Conservation (phyloP, 2,113 vertebrate species). For the Micronycteris hirsuta region DNA sequence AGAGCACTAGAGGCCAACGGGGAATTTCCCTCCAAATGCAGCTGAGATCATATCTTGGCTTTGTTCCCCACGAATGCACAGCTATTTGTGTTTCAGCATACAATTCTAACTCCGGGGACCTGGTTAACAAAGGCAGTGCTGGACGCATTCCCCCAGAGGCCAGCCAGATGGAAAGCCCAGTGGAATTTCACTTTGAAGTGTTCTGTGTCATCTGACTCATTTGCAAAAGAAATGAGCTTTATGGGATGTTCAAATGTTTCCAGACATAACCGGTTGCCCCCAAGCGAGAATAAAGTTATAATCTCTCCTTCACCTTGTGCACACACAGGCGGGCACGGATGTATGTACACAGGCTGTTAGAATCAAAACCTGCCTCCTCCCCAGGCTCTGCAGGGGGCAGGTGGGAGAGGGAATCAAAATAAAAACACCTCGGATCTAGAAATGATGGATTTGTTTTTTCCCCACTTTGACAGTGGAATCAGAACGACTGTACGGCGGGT, state of each 20-base stretch:
- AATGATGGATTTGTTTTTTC: slow-evolving; percentile 39
- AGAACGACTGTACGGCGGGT: neutral
- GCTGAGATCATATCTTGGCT: slow-evolving; percentile 71
- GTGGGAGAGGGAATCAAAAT: slow-evolving; percentile 13
- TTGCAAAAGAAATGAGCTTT: slow-evolving; percentile 78
- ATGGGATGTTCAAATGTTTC: slow-evolving; percentile 73
- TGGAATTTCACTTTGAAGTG: slow-evolving; percentile 72
- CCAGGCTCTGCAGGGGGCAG: neutral
- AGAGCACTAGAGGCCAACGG: neutral
- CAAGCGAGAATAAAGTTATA: slow-evolving; percentile 65
- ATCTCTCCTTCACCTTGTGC: slow-evolving; percentile 48
- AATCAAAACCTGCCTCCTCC: neutral
- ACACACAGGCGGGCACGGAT: neutral
- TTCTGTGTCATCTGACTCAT: slow-evolving; percentile 72
- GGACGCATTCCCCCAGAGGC: slow-evolving; percentile 59
- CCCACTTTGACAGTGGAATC: slow-evolving; percentile 20
- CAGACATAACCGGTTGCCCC: slow-evolving; percentile 73
- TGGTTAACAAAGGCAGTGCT: slow-evolving; percentile 63
- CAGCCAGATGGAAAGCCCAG: slow-evolving; percentile 72
- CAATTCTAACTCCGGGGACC: slow-evolving; percentile 62
- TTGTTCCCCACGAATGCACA: slow-evolving; percentile 65
- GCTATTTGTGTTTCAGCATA: slow-evolving; percentile 73
- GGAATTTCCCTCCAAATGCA: slow-evolving; percentile 62
- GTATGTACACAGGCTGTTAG: slow-evolving; percentile 33
- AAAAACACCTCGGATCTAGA: slow-evolving; percentile 31